These are phyloP conservation scores for Labroides dimidiatus DNA, from an alignment of 2,797 vertebrate genomes.

Conservation along the genomic window DNA sequence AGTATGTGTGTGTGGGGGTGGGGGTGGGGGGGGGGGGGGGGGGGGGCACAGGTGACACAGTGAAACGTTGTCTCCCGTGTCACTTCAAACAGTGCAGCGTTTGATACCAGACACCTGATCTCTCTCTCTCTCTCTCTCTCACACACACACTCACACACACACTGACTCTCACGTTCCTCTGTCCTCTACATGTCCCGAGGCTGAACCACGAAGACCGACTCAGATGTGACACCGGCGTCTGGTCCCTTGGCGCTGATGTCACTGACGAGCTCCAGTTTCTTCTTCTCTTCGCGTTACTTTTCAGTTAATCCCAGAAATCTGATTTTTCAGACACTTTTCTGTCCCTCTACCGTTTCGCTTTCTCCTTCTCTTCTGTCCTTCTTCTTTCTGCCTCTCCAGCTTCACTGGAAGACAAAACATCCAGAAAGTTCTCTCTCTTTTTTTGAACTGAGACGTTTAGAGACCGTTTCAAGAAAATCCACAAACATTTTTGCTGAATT, in stretches of 20 bases:
- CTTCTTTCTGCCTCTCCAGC: too few species aligned
- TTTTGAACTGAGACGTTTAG: too few species aligned
- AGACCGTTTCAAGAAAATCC: too few species aligned
- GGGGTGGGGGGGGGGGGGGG: constrained; percentile 1
- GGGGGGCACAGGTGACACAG: constrained; percentile 75
- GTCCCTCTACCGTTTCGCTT: too few species aligned
- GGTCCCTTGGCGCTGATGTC: constrained; percentile 72
- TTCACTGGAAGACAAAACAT: too few species aligned
- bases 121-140: constrained; percentile 40
- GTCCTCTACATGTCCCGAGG: constrained; percentile 67
- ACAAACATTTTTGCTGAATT: too few species aligned
- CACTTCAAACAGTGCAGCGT: constrained; percentile 69
- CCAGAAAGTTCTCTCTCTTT: too few species aligned
- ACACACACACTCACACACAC: constrained; percentile 31
- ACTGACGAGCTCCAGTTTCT: constrained; percentile 46
- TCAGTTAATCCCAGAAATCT: neutral
- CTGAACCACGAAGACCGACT: constrained; percentile 53
- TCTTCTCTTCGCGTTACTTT: neutral
- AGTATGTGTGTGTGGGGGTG: neutral
- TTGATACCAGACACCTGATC: constrained; percentile 78
- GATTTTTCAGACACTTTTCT: neutral
- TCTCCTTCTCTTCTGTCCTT: too few species aligned
- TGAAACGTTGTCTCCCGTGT: constrained; percentile 63
- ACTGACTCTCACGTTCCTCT: constrained; percentile 27
- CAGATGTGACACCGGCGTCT: constrained; percentile 63